phyloP scores from a whole-genome alignment of 2,888 invertebrate species.

The Diachrysia chrysitis region DNA sequence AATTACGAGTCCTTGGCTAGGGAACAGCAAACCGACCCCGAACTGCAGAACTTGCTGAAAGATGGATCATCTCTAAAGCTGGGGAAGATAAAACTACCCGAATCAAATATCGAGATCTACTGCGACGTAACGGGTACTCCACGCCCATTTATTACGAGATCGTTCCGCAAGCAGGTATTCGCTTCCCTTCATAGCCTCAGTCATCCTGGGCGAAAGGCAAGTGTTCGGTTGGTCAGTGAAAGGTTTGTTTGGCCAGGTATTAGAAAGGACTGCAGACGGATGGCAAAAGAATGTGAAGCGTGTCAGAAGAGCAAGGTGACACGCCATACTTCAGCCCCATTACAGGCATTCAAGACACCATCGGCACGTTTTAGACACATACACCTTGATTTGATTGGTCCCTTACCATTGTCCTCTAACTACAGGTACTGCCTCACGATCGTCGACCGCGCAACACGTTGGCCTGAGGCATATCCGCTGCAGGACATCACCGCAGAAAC shows the following conservation, averaged over 20 bases:
- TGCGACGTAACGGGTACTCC: conserved; percentile 7
- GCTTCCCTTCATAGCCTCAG: conserved; percentile 8
- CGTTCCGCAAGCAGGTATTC: conserved; percentile 16
- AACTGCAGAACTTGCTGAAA: not conserved
- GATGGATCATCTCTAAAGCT: not conserved
- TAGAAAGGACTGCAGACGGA: conserved; percentile 33
- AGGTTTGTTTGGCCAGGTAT: conserved; percentile 73
- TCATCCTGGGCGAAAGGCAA: conserved; percentile 22
- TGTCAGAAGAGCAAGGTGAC: conserved; percentile 69
- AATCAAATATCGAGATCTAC: not conserved
- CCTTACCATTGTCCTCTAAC: conserved; percentile 42
- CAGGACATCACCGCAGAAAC: conserved; percentile 52
- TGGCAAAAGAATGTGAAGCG: conserved; percentile 61
- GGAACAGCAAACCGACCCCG: not conserved
- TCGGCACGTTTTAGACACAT: conserved; percentile 61
- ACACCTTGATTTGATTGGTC: conserved; percentile 61
- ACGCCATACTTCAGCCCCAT: conserved; percentile 43
- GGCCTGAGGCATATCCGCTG: conserved; percentile 52
- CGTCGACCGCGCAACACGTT: conserved; percentile 66
- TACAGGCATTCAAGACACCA: conserved; percentile 28
- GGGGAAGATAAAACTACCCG: not conserved
- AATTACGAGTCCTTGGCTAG: not conserved
- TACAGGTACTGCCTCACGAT: conserved; percentile 57
- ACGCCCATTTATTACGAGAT: conserved; percentile 8
- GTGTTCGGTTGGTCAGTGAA: conserved; percentile 54